A percentile compares a stretch with the other conserved stretches of the same genome.
These are phyloP conservation scores for Propithecus coquereli DNA, from an alignment of 2,113 vertebrate genomes.

Conservation along the genomic window DNA sequence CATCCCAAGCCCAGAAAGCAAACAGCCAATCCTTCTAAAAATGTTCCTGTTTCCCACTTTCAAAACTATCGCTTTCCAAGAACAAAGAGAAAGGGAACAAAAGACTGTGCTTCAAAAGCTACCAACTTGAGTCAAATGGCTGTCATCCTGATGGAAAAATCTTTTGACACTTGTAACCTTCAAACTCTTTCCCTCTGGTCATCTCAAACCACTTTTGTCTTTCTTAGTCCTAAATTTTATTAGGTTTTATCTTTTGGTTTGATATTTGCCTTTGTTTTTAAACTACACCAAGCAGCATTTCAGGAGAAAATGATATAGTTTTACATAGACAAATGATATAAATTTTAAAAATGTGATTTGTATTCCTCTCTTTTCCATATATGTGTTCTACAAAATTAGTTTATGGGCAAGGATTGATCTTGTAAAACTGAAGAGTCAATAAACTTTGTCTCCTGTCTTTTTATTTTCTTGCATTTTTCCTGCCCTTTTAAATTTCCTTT, in stretches of 20 bases:
- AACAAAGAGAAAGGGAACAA: neutral
- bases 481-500: neutral
- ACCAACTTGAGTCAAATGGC: neutral
- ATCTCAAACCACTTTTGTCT: neutral
- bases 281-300: conserved; percentile 4
- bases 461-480: conserved; percentile 19
- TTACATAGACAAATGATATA: conserved; percentile 1
- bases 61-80: neutral
- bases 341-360: conserved; percentile 52
- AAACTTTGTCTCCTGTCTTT: conserved; percentile 41
- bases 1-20: neutral
- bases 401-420: conserved; percentile 42
- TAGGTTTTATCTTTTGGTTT: conserved; percentile 23
- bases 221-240: conserved; percentile 6
- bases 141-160: neutral
- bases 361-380: conserved; percentile 13
- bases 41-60: neutral
- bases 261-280: conserved; percentile 30
- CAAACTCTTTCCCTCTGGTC: neutral
- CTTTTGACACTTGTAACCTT: neutral
- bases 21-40: neutral
- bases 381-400: conserved; percentile 28
- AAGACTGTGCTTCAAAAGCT: neutral
- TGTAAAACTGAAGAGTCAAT: conserved; percentile 35
- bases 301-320: conserved; percentile 29